phyloP scores from a whole-genome alignment of 2,113 vertebrate species.

The Salvelinus alpinus region DNA sequence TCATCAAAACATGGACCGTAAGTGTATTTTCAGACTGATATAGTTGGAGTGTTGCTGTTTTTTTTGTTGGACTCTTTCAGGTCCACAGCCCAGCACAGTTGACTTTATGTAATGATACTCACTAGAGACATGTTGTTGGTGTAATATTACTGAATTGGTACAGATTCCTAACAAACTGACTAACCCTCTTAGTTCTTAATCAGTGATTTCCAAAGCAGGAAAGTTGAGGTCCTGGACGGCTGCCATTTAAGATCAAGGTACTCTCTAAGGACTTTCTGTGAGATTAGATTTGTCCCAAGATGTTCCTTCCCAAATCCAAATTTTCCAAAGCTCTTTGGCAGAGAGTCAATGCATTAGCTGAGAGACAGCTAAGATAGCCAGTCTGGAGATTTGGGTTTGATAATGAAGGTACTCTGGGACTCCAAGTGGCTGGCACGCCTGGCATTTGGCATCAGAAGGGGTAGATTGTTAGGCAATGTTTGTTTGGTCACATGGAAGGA shows the following conservation, averaged over 20 bases:
- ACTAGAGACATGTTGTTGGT: not conserved
- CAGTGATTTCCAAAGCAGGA: not conserved
- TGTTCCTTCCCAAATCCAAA: conserved; percentile 43
- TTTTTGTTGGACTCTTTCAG: no score
- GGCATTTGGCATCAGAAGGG: conserved; percentile 45
- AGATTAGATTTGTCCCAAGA: conserved; percentile 58
- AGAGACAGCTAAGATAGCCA: conserved; percentile 20
- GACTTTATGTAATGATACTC: no score
- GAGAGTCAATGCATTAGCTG: conserved; percentile 33
- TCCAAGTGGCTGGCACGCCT: conserved; percentile 54
- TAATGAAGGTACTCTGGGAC: conserved; percentile 31
- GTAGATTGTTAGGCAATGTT: conserved; percentile 34
- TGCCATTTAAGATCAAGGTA: conserved; percentile 46
- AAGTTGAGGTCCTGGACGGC: conserved; percentile 5
- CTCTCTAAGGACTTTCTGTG: conserved; percentile 27
- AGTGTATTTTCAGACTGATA: no score
- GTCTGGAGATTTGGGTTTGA: conserved; percentile 32
- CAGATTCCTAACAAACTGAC: not conserved
- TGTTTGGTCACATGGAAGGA: conserved; percentile 29
- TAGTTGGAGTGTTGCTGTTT: no score
- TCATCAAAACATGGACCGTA: no score
- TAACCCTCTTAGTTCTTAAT: conserved; percentile 11
- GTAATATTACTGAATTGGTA: not conserved
- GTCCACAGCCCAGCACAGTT: no score
- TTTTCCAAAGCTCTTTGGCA: conserved; percentile 18